Percentiles rank a stretch among this genome's conserved stretches.
phyloP scores from a whole-genome alignment of 2,113 vertebrate genomes.

The Microtus richardsoni region DNA sequence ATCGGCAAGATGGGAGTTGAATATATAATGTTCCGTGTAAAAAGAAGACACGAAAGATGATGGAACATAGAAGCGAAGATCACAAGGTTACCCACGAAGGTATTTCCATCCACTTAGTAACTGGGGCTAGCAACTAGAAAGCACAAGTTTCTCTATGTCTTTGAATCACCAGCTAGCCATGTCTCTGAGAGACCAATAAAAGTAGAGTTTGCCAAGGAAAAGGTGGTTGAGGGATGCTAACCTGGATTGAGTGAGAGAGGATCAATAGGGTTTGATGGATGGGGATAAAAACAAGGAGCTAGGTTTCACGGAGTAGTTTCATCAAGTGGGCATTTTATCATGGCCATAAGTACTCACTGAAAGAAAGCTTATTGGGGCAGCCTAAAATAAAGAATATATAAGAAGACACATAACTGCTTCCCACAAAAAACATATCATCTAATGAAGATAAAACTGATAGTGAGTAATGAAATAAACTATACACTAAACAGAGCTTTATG shows the following conservation, averaged over 20 bases:
- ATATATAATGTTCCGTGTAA: neutral
- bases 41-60: neutral
- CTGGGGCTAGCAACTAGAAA: neutral
- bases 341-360: neutral
- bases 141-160: neutral
- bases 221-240: neutral
- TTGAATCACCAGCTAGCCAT: neutral
- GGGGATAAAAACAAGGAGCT: neutral
- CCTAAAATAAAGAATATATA: neutral
- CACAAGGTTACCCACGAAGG: neutral
- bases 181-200: neutral
- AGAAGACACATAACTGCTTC: conserved; percentile 13
- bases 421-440: neutral
- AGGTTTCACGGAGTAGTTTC: neutral
- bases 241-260: neutral
- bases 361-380: neutral
- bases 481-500: neutral
- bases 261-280: neutral
- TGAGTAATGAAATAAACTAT: neutral
- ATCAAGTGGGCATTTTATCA: neutral
- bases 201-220: neutral
- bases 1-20: neutral
- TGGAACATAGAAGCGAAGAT: neutral
- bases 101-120: conserved; percentile 9
- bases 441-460: neutral